Base-by-base conservation (phyloP, 2,113 vertebrate genomes). In the Cromileptes altivelis region DNA sequence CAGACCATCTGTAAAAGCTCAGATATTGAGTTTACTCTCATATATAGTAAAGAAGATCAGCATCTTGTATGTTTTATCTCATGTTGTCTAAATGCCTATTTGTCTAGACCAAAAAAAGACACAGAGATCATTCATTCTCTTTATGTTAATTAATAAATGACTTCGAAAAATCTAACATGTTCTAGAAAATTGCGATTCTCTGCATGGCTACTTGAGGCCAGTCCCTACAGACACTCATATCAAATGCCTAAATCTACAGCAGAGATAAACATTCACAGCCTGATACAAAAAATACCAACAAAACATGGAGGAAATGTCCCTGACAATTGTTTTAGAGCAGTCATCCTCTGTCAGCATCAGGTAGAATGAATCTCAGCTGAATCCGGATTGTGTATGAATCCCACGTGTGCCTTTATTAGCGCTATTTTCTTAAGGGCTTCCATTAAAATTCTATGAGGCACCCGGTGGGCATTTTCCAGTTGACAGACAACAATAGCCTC, bases 381-480 rank as follows among this genome's bases (percentile, higher is more conserved):
- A 45, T 45, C 42, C 11, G 42, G 11, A 45, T 9, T 61, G 56
- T 45, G 7, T 0, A 4, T 68, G 45, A 37, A 53, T 53, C 45
- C 42, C 42, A 45, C 27, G 18, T 67, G 83, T 21, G 1, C 14
- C 13, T 68, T 78, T 78, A 65, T 69, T 40, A 49, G 9, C 47
- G n/a, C 1, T 19, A 68, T 78, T 82, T 85, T 68, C 60, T 70
- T 0, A 56, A 56, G 18, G 37, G 64, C 69, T 1, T 37, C 60
- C 70, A 86, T 88, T 89, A 85, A 86, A 88, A 62, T 49, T 82
- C 2, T n/a, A 86, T 75, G 75, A 87, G 82, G n/a, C 60, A 60
- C 76, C 86, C 62, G 42, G 70, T 81, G 61, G 79, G 67, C 77
- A 49, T 74, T 86, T 85, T 76, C 82, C 85, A 86, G 58, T 27